These are phyloP conservation scores for Triplophysa tibetana DNA, from an alignment of 2,113 vertebrate genomes.

Conservation along the genomic window DNA sequence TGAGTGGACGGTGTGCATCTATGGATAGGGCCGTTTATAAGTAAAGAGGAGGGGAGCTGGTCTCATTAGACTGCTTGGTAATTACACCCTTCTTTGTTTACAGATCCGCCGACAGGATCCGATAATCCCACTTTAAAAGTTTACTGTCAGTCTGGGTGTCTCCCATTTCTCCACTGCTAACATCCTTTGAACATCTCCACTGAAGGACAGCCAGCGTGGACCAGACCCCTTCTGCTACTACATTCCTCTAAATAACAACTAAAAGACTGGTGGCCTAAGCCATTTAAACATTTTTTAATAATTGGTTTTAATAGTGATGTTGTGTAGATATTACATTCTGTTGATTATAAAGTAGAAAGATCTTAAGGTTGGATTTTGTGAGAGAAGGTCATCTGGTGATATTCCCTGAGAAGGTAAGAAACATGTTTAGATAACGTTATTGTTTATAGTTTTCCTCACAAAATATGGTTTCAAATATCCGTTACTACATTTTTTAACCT, in stretches of 20 bases:
- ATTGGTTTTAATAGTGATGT: background rate
- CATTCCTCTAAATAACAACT: background rate
- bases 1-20: background rate
- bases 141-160: constrained; percentile 18
- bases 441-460: background rate
- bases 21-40: background rate
- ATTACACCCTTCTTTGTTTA: constrained; percentile 66
- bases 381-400: constrained; percentile 9
- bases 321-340: background rate
- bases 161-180: constrained; percentile 17
- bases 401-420: constrained; percentile 5
- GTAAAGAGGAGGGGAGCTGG: constrained; percentile 51
- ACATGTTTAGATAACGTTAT: background rate
- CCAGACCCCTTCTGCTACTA: background rate
- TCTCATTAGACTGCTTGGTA: constrained; percentile 63
- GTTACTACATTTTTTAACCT: background rate
- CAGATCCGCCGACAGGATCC: constrained; percentile 50
- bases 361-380: background rate
- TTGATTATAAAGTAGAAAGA: background rate
- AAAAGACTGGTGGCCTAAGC: background rate
- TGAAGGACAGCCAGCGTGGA: background rate
- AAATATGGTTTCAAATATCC: no score
- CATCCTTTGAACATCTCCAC: background rate
- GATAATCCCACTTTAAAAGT: constrained; percentile 41
- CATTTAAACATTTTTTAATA: background rate